Evolutionary conservation across 2,888 invertebrate genomes (phyloP).

Genomic region (Aelia acuminata): DNA sequence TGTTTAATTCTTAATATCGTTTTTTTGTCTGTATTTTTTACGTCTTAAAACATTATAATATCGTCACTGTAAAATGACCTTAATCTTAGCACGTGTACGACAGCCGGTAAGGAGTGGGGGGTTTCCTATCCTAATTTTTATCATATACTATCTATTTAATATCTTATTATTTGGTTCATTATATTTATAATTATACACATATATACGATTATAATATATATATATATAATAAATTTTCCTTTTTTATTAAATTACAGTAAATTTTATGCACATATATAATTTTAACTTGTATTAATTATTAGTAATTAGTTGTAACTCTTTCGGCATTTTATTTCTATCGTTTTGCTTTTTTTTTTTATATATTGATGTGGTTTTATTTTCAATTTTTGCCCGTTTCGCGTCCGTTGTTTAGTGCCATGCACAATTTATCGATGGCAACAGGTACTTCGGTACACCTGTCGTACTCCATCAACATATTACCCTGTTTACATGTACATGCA

Average conservation of each 20-base stretch:
- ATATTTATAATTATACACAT: not conserved
- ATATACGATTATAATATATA: not conserved
- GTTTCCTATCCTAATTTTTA: not conserved
- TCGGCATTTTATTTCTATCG: no score
- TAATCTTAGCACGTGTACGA: slow-evolving; percentile 12
- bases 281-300: no score
- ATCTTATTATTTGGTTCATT: not conserved
- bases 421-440: not conserved
- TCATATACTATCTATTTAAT: not conserved
- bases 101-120: not conserved
- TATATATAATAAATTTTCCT: no score
- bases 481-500: not conserved
- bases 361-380: no score
- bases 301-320: no score
- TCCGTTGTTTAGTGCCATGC: not conserved
- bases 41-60: no score
- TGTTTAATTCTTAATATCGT: no score
- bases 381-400: not conserved
- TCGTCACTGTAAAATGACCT: not conserved
- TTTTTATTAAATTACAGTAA: no score
- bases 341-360: no score
- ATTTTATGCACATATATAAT: no score
- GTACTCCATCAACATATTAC: not conserved
- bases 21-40: no score
- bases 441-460: not conserved